phyloP scores from a whole-genome alignment of 1,140 invertebrate species.

The Campodea augens region DNA sequence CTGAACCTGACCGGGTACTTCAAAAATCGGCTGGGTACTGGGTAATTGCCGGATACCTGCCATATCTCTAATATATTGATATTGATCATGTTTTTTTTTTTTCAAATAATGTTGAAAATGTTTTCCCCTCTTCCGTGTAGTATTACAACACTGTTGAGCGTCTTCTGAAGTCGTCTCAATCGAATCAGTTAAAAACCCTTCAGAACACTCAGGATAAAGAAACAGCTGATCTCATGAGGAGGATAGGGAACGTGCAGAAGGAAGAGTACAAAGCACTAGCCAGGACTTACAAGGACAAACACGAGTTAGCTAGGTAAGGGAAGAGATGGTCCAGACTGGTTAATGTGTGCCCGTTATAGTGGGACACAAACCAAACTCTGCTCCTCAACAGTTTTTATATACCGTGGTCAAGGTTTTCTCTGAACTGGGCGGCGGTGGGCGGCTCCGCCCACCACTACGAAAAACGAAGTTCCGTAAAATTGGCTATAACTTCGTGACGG shows the following conservation, averaged over 20 bases:
- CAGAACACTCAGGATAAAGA: slow-evolving; percentile 48
- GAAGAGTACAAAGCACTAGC: slow-evolving; percentile 67
- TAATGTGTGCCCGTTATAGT: not conserved
- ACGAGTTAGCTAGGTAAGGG: slow-evolving; percentile 57
- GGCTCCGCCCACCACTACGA: too few relatives aligned
- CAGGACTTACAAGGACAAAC: slow-evolving; percentile 66
- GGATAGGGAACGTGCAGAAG: slow-evolving; percentile 55
- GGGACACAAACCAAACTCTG: not conserved
- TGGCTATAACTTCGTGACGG: too few relatives aligned
- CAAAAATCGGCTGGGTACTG: too few relatives aligned
- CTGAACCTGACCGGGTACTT: too few relatives aligned
- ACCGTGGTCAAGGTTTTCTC: not conserved
- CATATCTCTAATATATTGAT: too few relatives aligned
- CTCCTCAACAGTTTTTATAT: not conserved
- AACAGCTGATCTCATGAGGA: slow-evolving; percentile 63
- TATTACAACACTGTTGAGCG: slow-evolving; percentile 46
- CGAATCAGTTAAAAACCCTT: slow-evolving; percentile 52
- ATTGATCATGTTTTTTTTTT: too few relatives aligned
- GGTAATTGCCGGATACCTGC: too few relatives aligned
- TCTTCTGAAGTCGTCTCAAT: slow-evolving; percentile 53
- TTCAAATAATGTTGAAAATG: too few relatives aligned
- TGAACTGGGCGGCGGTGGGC: too few relatives aligned
- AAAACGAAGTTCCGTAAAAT: too few relatives aligned
- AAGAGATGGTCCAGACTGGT: not conserved
- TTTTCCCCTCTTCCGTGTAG: too few relatives aligned